Percentiles rank a stretch among this genome's conserved stretches.
Conservation (phyloP, 1,140 invertebrate species). For the Galleria mellonella region DNA sequence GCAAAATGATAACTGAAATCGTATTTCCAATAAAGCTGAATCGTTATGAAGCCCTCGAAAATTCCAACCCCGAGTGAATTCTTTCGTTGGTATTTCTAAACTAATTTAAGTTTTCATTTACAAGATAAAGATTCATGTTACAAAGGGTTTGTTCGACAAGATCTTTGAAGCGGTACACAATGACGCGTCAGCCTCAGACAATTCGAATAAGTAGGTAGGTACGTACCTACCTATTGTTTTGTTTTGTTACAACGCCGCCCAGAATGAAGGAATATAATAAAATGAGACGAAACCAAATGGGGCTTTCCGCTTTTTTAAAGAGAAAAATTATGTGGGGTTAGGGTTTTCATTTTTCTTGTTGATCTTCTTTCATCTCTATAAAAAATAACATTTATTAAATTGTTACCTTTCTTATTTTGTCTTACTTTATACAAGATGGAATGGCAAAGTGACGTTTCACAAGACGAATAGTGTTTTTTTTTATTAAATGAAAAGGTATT, state of each 20-base stretch:
- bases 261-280: constrained; percentile 7
- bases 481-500: too few relatives aligned
- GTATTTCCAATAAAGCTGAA: neutral
- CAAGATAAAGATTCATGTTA: constrained; percentile 32
- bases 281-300: constrained; percentile 14
- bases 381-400: too few relatives aligned
- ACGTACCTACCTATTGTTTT: constrained; percentile 23
- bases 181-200: constrained; percentile 14
- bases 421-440: too few relatives aligned
- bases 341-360: neutral
- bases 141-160: constrained; percentile 49
- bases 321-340: constrained; percentile 5
- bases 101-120: constrained; percentile 57
- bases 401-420: too few relatives aligned
- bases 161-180: constrained; percentile 26
- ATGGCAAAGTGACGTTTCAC: too few relatives aligned
- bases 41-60: neutral
- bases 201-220: constrained; percentile 17
- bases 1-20: too few relatives aligned
- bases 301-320: constrained; percentile 6
- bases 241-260: constrained; percentile 24
- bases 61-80: constrained; percentile 10
- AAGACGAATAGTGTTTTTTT: too few relatives aligned
- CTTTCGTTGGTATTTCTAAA: constrained; percentile 21
- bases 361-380: neutral